Evolutionary conservation across 2,113 vertebrate species (phyloP).

Genomic region (Plecturocebus donacophilus): DNA sequence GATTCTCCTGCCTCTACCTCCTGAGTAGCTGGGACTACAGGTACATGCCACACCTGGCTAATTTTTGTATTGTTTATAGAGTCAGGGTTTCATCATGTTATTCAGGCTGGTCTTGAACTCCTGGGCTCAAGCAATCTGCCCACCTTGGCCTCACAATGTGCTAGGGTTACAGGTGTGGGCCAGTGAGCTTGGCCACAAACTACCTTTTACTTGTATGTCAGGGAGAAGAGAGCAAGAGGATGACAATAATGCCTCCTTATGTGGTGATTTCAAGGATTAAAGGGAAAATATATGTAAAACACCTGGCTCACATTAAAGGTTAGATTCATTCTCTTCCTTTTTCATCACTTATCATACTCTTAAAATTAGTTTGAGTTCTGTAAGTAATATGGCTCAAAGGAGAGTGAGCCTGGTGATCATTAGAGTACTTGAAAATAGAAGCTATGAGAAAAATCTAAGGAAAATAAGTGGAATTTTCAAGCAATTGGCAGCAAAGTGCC

Average conservation of each 20-base stretch:
- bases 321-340: not conserved
- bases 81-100: no score
- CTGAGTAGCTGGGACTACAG: no score
- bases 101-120: no score
- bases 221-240: not conserved
- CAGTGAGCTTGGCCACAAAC: not conserved
- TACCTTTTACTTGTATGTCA: not conserved
- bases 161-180: no score
- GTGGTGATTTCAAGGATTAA: not conserved
- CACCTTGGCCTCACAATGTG: no score
- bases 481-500: not conserved
- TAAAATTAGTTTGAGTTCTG: not conserved
- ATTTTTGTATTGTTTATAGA: no score
- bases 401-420: not conserved
- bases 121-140: no score
- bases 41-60: no score
- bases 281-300: not conserved
- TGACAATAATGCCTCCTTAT: not conserved
- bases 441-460: not conserved
- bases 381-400: not conserved
- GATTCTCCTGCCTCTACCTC: no score
- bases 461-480: not conserved
- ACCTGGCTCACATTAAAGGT: not conserved
- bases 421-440: not conserved
- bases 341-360: not conserved